These are phyloP conservation scores for Chaenogobius annularis DNA, from an alignment of 2,113 vertebrate genomes.

Conservation along the genomic window DNA sequence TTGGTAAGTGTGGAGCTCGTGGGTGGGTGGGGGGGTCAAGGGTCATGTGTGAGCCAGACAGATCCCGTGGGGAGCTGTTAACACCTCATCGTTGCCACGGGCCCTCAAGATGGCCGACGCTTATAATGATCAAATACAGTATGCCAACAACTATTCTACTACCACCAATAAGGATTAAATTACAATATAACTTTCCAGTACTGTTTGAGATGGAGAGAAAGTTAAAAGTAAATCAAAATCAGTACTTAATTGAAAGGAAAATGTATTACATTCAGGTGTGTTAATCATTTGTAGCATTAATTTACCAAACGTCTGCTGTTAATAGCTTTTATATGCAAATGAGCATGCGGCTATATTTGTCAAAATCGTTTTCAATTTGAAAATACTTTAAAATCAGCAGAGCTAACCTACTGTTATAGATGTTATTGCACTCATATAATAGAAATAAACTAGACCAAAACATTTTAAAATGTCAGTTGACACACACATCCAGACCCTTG, in stretches of 20 bases:
- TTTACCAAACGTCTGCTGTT: constrained; percentile 31
- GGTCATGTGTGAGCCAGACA: constrained; percentile 67
- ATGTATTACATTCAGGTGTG: constrained; percentile 48
- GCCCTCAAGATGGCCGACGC: constrained; percentile 52
- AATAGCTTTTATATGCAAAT: constrained; percentile 11
- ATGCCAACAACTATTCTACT: constrained; percentile 48
- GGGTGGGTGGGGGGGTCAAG: constrained; percentile 65
- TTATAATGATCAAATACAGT: constrained; percentile 68
- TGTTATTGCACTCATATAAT: not conserved
- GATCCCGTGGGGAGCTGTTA: constrained; percentile 82
- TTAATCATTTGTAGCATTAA: constrained; percentile 36
- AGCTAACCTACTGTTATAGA: not conserved
- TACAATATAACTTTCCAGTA: not conserved
- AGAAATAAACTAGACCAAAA: not conserved
- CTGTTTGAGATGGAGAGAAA: constrained; percentile 18
- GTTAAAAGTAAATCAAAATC: constrained; percentile 47
- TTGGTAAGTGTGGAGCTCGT: constrained; percentile 62
- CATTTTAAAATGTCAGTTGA: no score
- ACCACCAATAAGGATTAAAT: constrained; percentile 8
- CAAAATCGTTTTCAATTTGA: not conserved
- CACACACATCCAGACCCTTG: no score
- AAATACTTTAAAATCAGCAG: not conserved
- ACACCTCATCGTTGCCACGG: constrained; percentile 90
- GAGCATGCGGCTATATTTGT: not conserved
- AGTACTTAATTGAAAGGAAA: constrained; percentile 33